Evolutionary conservation across 92 coral and sea anemone species (phyloP), one percentile per base, ranked within the genome.

Genomic region (Epizoanthus stellaris): DNA sequence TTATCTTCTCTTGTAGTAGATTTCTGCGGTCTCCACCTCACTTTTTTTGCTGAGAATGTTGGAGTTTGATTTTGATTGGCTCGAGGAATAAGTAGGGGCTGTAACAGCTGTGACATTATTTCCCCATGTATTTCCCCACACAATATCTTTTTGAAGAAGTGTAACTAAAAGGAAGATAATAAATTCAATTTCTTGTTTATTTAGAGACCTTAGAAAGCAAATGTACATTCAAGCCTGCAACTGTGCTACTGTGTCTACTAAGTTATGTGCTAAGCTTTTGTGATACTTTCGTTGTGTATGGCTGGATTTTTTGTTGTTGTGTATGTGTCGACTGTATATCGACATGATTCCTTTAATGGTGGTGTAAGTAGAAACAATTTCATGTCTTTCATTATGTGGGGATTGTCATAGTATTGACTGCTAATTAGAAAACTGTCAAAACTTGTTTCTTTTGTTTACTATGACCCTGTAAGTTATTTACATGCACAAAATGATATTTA

Each of bases 121-220:
- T 30, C 2, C 36, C 36, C 36, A 1, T 30, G 36, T 30, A 30
- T 30, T 54, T 56, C 85, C 85, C 80, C 89, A 86, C 85, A 77
- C 66, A 54, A 86, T 69, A 52, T 86, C 89, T 80, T 86, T 86
- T 79, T 64, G 85, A 80, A 79, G 84, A 79, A 80, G 74, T 64
- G 85, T 80, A 59, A 80, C 85, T 80, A 80, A 39, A 40, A 73
- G 39, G 68, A 65, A 63, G 85, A 80, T 42, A 42, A 80, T 14
- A 80, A 80, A 80, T 64, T 19, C 4, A 63, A 85, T 80, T 86
- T 86, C 67, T 64, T 43, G 2, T 43, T 43, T 43, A 43, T 43
- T 43, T 43, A 3, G 47, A 43, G 14, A 59, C 13, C 39, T 54
- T 45, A 75, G n/a, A 54, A 66, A 64, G 56, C 30, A 13, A 47